These are phyloP conservation scores for Tympanoctomys barrerae DNA, from an alignment of 2,797 vertebrate genomes.

Conservation along the genomic window DNA sequence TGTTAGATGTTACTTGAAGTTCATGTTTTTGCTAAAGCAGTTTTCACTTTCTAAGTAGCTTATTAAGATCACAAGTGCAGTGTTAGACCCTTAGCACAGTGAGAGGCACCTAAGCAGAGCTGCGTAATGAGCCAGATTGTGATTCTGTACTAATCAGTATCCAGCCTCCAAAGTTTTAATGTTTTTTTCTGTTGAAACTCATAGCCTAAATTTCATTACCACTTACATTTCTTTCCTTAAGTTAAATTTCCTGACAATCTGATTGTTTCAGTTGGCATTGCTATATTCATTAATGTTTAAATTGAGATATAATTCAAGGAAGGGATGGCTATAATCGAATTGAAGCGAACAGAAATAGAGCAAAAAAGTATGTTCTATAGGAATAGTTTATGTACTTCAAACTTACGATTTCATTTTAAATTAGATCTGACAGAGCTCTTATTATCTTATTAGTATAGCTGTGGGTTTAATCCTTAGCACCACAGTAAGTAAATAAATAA, in stretches of 20 bases:
- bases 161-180: background rate
- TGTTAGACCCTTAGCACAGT: background rate
- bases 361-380: background rate
- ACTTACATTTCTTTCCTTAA: background rate
- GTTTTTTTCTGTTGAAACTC: slow-evolving; percentile 36
- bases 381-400: background rate
- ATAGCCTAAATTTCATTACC: slow-evolving; percentile 34
- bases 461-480: background rate
- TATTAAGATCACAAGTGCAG: background rate
- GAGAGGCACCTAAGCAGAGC: background rate
- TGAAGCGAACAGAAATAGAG: slow-evolving; percentile 34
- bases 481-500: background rate
- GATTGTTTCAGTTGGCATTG: slow-evolving; percentile 50
- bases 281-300: slow-evolving; percentile 45
- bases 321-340: background rate
- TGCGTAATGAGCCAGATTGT: background rate
- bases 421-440: background rate
- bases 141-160: background rate
- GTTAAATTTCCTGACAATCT: slow-evolving; percentile 21
- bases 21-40: background rate
- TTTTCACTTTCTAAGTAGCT: background rate
- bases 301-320: slow-evolving; percentile 34
- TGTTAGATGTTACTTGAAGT: background rate
- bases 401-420: slow-evolving; percentile 42
- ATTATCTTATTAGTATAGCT: background rate